Conservation (phyloP, 2,113 vertebrate species). For the Cololabis saira region DNA sequence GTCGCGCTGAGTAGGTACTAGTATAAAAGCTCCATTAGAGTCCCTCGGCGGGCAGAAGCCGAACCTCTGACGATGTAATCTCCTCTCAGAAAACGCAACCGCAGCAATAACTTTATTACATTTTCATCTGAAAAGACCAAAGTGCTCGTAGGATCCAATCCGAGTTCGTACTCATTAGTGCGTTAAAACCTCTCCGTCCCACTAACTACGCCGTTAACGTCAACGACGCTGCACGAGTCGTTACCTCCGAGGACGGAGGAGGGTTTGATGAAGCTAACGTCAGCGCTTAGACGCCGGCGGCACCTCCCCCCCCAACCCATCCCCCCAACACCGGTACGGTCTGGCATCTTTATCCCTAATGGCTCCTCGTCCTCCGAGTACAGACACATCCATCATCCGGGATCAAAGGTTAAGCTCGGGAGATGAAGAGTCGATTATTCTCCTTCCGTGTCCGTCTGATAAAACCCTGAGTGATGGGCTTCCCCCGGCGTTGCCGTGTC, state of each 20-base stretch:
- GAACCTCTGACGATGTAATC: no score
- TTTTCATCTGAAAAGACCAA: no score
- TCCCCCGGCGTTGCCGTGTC: not conserved
- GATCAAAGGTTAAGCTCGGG: constrained; percentile 52
- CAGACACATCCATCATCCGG: constrained; percentile 66
- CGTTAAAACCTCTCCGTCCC: not conserved
- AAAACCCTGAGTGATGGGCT: constrained; percentile 8
- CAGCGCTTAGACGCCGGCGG: no score
- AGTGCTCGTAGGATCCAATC: no score
- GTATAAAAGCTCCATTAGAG: no score
- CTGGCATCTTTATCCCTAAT: constrained; percentile 61
- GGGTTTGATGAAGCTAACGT: not conserved
- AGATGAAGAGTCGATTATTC: constrained; percentile 67
- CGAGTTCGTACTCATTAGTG: constrained; percentile 18
- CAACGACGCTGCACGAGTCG: constrained; percentile 3
- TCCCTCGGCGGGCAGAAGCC: no score
- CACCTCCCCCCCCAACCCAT: no score
- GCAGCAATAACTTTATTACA: constrained; percentile 12
- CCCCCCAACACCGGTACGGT: constrained; percentile 54
- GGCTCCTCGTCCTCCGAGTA: constrained; percentile 44
- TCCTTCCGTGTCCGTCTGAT: constrained; percentile 13
- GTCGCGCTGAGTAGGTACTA: no score
- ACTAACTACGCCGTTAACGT: constrained; percentile 9
- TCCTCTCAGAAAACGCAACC: not conserved
- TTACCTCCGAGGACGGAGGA: constrained; percentile 20